These are phyloP conservation scores for Standfussiana lucernea DNA, from an alignment of 2,888 invertebrate genomes.

Conservation along the genomic window DNA sequence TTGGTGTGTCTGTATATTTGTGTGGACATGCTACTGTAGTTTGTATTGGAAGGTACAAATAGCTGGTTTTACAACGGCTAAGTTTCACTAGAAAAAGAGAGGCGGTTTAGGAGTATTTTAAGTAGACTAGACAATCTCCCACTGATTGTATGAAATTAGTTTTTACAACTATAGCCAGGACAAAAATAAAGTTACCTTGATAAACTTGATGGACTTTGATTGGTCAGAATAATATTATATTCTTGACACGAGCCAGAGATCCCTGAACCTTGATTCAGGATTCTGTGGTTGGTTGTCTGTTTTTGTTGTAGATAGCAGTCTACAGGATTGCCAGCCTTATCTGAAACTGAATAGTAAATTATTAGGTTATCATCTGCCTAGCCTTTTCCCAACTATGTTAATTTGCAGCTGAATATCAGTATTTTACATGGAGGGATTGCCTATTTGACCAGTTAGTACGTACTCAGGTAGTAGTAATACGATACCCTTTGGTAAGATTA, in stretches of 20 bases:
- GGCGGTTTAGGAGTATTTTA: neutral
- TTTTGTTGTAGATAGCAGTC: neutral
- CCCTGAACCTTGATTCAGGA: neutral
- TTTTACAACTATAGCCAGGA: neutral
- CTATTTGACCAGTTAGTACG: too few species aligned
- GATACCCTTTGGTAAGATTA: too few species aligned
- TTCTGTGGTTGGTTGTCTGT: neutral
- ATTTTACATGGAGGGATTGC: too few species aligned
- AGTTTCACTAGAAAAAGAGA: neutral
- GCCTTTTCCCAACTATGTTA: too few species aligned
- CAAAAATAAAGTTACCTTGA: neutral
- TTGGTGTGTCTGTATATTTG: constrained; percentile 27
- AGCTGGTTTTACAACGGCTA: neutral
- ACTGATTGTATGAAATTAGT: neutral
- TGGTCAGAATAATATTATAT: neutral
- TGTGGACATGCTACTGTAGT: neutral
- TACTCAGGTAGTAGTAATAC: too few species aligned
- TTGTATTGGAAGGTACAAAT: neutral
- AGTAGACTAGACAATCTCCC: neutral
- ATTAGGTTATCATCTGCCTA: neutral
- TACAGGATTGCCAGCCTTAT: neutral
- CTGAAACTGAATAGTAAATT: neutral
- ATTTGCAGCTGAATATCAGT: too few species aligned
- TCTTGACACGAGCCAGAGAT: neutral
- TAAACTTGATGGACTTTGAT: neutral